Conservation (phyloP, 1,140 invertebrate species). For the Himalopsyche phryganea region DNA sequence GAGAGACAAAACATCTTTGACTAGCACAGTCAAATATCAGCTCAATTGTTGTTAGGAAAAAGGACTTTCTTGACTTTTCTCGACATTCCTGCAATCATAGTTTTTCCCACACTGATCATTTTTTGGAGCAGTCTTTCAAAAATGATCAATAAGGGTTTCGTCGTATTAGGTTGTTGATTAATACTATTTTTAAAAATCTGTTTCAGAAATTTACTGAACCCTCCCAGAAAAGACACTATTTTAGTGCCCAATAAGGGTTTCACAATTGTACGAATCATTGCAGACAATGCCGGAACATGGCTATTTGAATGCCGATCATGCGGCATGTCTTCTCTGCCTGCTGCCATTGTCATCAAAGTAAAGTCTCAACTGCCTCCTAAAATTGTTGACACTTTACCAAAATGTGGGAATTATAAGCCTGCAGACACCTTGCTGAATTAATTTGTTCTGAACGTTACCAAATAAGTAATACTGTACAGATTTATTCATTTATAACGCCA, state of each 20-base stretch:
- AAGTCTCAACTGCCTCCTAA: constrained; percentile 42
- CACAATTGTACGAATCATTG: constrained; percentile 50
- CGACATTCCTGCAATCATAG: no score
- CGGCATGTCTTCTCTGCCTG: constrained; percentile 42
- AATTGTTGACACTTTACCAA: constrained; percentile 42
- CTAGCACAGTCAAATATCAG: no score
- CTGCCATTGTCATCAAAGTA: constrained; percentile 45
- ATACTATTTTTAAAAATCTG: no score
- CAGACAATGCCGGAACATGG: constrained; percentile 53
- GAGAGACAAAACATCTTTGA: no score
- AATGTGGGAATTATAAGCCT: constrained; percentile 49
- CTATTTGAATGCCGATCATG: constrained; percentile 49
- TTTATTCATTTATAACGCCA: not conserved
- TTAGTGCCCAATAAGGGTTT: constrained; percentile 56
- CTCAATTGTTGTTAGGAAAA: no score
- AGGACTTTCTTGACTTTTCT: no score
- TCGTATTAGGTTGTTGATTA: no score
- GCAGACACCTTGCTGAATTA: constrained; percentile 47
- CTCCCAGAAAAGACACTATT: constrained; percentile 55
- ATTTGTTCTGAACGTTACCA: not conserved
- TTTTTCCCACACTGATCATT: no score
- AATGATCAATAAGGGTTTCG: no score
- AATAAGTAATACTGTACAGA: no score
- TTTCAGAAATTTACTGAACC: constrained; percentile 45
- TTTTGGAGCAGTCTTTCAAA: no score